Evolutionary conservation across 2,113 vertebrate species (phyloP).

Genomic region (Oncorhynchus nerka): DNA sequence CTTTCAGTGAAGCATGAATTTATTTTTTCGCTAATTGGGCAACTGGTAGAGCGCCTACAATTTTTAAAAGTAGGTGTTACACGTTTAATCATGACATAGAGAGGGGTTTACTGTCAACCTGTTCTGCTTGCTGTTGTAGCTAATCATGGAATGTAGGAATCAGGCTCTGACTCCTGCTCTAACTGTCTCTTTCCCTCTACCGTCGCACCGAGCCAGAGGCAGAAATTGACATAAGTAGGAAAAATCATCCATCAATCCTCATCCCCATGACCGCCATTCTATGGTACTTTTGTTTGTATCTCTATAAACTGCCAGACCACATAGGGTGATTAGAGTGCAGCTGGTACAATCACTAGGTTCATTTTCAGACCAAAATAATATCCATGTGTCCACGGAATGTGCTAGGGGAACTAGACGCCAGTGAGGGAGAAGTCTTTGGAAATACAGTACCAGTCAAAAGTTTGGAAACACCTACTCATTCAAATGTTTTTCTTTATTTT

Average conservation of each 20-base stretch:
- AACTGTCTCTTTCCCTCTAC: background rate
- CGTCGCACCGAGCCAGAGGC: background rate
- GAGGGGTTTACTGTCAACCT: conserved; percentile 22
- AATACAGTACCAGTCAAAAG: too few relatives aligned
- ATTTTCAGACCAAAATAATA: too few relatives aligned
- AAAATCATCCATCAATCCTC: background rate
- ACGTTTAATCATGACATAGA: conserved; percentile 31
- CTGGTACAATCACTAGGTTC: background rate
- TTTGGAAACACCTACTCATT: too few relatives aligned
- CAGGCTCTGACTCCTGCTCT: background rate
- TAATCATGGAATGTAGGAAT: background rate
- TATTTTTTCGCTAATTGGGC: conserved; percentile 31
- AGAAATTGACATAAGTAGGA: background rate
- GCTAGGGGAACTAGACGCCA: background rate
- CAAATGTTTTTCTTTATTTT: too few relatives aligned
- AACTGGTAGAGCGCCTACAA: background rate
- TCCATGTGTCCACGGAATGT: background rate
- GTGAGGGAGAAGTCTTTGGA: background rate
- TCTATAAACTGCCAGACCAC: background rate
- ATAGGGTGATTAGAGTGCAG: background rate
- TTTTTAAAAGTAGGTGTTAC: conserved; percentile 12
- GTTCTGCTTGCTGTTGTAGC: background rate
- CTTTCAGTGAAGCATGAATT: conserved; percentile 25
- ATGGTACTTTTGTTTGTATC: background rate
- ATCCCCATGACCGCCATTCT: background rate